These are phyloP conservation scores for Pedicia rivosa DNA, from an alignment of 2,888 invertebrate genomes.

Conservation along the genomic window DNA sequence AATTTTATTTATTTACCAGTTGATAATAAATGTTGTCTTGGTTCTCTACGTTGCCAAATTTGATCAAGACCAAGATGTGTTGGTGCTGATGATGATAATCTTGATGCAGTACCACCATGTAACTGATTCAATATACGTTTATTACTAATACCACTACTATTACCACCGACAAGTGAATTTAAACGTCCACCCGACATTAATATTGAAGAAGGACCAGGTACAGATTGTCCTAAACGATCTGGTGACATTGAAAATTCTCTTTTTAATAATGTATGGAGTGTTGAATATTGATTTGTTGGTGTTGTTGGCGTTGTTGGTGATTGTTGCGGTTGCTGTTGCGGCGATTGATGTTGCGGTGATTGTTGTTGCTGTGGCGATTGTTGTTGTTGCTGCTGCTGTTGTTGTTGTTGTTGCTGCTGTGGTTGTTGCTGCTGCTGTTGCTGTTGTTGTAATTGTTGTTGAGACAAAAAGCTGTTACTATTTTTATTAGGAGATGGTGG, in stretches of 20 bases:
- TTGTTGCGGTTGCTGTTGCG: conserved; percentile 20
- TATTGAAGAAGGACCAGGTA: conserved; percentile 36
- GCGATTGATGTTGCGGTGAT: conserved; percentile 21
- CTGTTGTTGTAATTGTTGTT: no score
- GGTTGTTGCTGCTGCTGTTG: conserved; percentile 13
- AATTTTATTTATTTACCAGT: conserved; percentile 71
- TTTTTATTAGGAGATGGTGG: conserved; percentile 24
- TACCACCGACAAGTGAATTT: conserved; percentile 21
- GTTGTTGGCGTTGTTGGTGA: conserved; percentile 5
- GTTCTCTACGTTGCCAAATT: conserved; percentile 77
- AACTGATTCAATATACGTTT: conserved; percentile 26
- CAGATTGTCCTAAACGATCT: conserved; percentile 45
- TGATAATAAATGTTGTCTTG: conserved; percentile 68
- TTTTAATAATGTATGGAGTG: conserved; percentile 50
- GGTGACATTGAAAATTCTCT: conserved; percentile 43
- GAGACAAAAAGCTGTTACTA: no score
- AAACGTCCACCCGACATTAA: conserved; percentile 28
- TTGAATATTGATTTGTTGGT: conserved; percentile 22
- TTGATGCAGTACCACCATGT: conserved; percentile 30
- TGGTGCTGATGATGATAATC: conserved; percentile 75
- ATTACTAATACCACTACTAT: conserved; percentile 16
- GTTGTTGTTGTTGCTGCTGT: conserved; percentile 21
- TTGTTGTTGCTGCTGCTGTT: background rate
- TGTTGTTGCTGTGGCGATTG: conserved; percentile 12
- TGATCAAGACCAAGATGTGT: conserved; percentile 68